phyloP scores from a whole-genome alignment of 2,888 invertebrate genomes.

The Campoplex nolae region DNA sequence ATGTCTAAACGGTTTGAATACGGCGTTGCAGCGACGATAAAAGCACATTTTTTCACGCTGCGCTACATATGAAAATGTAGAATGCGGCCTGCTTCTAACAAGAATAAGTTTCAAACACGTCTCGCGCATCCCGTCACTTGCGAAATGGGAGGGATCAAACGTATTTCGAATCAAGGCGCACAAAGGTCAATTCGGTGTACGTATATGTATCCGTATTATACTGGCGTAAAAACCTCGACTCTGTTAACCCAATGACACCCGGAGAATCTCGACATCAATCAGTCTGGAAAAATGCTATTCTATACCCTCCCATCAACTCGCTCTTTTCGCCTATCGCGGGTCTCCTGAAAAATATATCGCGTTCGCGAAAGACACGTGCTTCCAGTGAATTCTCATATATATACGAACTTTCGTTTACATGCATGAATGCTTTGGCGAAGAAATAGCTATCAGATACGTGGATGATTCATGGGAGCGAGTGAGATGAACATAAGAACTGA shows the following conservation, averaged over 20 bases:
- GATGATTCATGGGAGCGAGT: background rate
- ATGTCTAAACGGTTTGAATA: conserved; percentile 42
- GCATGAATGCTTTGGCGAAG: conserved; percentile 15
- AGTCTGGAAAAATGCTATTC: conserved; percentile 34
- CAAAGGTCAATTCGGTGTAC: conserved; percentile 51
- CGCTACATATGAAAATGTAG: conserved; percentile 5
- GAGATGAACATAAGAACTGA: conserved; percentile 31
- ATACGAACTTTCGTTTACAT: background rate
- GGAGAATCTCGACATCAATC: conserved; percentile 66
- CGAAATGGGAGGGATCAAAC: conserved; percentile 60
- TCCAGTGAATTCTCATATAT: conserved; percentile 38
- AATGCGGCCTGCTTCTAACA: background rate
- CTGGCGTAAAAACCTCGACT: conserved; percentile 49
- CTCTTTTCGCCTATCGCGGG: background rate
- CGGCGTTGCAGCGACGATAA: conserved; percentile 34
- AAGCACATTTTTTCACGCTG: conserved; percentile 12
- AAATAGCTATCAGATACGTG: conserved; percentile 41
- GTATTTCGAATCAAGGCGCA: conserved; percentile 57
- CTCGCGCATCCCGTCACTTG: conserved; percentile 32
- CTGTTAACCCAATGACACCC: conserved; percentile 68
- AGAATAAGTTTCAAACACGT: conserved; percentile 18
- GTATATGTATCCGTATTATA: conserved; percentile 11
- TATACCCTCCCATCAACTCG: background rate
- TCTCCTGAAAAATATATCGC: conserved; percentile 26
- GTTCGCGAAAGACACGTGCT: conserved; percentile 46